Base-by-base conservation (phyloP, 2,888 invertebrate genomes). In the Nemotelus nigrinus region DNA sequence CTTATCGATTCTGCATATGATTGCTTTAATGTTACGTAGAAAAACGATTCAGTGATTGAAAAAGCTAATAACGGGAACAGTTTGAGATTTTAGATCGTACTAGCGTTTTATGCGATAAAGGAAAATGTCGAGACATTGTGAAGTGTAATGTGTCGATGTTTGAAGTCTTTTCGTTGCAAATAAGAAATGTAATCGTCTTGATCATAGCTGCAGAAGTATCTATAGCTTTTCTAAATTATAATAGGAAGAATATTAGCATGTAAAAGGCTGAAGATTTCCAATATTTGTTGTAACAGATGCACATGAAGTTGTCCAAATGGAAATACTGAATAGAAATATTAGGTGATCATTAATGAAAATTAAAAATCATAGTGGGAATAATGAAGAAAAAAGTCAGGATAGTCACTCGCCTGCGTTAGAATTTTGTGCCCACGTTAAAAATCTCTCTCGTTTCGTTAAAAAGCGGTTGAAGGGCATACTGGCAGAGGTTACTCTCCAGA, bases 181-280 rank as follows among this genome's bases (percentile, higher is more conserved):
- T 25, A 25, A 25, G 57, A 2, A 57, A 57, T 57, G 57, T 25
- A 57, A 57, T 25, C 25, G 10, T 57, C 2, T 57, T 10, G 10
- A 57, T 1, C 10, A 57, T 5, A 25, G 25, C 25, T 25, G 57
- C 4, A 57, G 25, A 57, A 10, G 57, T 57, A 10, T 57, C 57
- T 10, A 57, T 57, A 57, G 57, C 57, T 57, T 57, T 50, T 57
- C 25, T 57, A 57, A 25, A 57, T 57, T 57, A 57, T 10, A 57
- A 57, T 10, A 57, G 25, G 10, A 57, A 10, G 25, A 10, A 57
- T 3, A 10, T 48, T 67, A 67, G 67, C 48, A 67, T 3, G 67
- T 67, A 67, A 67, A 67, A 67, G 67, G 48, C 67, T 67, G 67
- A 67, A 25, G 48, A 39, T 48, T 67, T 67, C 50, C 67, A 67